Evolutionary conservation across 2,888 invertebrate genomes (phyloP).

Genomic region (Encarsia formosa): DNA sequence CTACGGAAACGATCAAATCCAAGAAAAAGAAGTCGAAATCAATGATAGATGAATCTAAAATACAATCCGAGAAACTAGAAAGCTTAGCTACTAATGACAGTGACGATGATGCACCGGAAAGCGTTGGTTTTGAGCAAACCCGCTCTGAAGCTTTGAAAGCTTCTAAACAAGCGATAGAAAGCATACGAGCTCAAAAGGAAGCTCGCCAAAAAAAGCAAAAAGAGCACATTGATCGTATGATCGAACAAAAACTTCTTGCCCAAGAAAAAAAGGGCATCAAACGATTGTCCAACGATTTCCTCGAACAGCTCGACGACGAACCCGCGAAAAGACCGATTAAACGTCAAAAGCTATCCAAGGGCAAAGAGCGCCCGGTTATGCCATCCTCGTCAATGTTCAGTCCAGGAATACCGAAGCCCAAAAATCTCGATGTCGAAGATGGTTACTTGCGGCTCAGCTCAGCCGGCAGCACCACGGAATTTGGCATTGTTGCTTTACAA

Average conservation of each 20-base stretch:
- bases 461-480: slow-evolving; percentile 40
- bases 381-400: slow-evolving; percentile 31
- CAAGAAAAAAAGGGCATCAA: slow-evolving; percentile 28
- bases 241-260: background rate
- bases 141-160: slow-evolving; percentile 9
- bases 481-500: slow-evolving; percentile 35
- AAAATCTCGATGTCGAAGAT: slow-evolving; percentile 21
- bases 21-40: background rate
- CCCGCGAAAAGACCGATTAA: slow-evolving; percentile 27
- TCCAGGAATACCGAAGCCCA: slow-evolving; percentile 3
- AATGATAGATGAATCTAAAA: background rate
- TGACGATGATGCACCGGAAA: slow-evolving; percentile 19
- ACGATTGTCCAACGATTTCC: slow-evolving; percentile 35
- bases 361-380: background rate
- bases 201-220: slow-evolving; percentile 20
- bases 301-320: slow-evolving; percentile 35
- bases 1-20: background rate
- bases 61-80: too few species aligned
- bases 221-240: slow-evolving; percentile 13
- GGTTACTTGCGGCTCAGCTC: slow-evolving; percentile 32
- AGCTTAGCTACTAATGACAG: too few species aligned
- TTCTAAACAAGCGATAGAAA: slow-evolving; percentile 13
- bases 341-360: slow-evolving; percentile 19
- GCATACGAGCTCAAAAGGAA: slow-evolving; percentile 13
- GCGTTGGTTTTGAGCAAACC: slow-evolving; percentile 22